Conservation (phyloP, 2,113 vertebrate genomes). For the Istiophorus platypterus region DNA sequence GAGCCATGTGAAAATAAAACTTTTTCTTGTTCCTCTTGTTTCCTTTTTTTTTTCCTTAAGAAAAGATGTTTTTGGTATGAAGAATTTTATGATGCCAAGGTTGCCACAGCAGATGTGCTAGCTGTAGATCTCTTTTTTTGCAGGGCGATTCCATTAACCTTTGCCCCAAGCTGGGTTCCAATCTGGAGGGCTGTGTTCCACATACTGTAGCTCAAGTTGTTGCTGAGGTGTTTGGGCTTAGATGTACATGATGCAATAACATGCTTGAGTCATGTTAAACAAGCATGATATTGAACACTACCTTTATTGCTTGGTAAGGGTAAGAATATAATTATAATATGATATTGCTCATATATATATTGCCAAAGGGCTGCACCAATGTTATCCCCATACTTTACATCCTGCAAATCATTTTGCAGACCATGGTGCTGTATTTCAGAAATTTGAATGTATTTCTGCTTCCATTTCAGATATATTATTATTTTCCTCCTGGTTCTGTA, state of each 20-base stretch:
- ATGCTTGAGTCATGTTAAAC: conserved; percentile 53
- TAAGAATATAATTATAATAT: not conserved
- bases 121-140: conserved; percentile 67
- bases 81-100: conserved; percentile 42
- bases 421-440: not conserved
- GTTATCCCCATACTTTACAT: not conserved
- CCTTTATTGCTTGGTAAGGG: conserved; percentile 24
- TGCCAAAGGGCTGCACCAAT: not conserved
- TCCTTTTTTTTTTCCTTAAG: not conserved
- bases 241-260: conserved; percentile 48
- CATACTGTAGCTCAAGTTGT: conserved; percentile 56
- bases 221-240: conserved; percentile 50
- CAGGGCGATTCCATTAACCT: conserved; percentile 80
- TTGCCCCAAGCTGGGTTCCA: conserved; percentile 82
- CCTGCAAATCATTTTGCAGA: not conserved
- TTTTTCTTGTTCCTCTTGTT: not conserved
- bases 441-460: not conserved
- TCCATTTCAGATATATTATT: not conserved
- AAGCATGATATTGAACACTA: conserved; percentile 42
- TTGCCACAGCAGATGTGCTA: conserved; percentile 57
- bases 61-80: conserved; percentile 24
- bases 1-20: conserved; percentile 18
- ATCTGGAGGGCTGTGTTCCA: conserved; percentile 79
- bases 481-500: not conserved
- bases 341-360: not conserved